Conservation (phyloP, 2,888 invertebrate genomes). For the Caenorhabditis macrosperma region DNA sequence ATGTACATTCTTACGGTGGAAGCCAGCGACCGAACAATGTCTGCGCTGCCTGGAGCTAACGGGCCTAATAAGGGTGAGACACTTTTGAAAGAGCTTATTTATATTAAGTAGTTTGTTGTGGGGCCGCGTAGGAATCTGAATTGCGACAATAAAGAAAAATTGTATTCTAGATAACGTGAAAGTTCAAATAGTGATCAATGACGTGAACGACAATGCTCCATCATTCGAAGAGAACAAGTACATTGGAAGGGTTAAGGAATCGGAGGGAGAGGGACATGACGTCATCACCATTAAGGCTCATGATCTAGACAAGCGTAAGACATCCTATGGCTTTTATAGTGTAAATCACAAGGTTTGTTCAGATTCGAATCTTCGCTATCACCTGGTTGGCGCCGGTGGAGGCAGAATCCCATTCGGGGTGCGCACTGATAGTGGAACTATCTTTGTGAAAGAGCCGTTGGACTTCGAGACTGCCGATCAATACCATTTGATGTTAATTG, state of each 20-base stretch:
- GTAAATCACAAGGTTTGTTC: slow-evolving; percentile 23
- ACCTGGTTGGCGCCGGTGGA: slow-evolving; percentile 67
- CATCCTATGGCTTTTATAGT: slow-evolving; percentile 8
- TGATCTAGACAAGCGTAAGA: slow-evolving; percentile 76
- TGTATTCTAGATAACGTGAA: slow-evolving; percentile 85
- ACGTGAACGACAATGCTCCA: slow-evolving; percentile 98
- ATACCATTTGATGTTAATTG: slow-evolving; percentile 90
- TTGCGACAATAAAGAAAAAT: no score
- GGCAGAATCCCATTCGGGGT: slow-evolving; percentile 77
- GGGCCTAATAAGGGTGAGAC: slow-evolving; percentile 78
- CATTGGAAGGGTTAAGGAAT: slow-evolving; percentile 66
- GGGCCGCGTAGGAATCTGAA: no score
- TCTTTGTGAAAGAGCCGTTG: slow-evolving; percentile 78
- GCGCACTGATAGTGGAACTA: slow-evolving; percentile 73
- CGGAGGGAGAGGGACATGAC: slow-evolving; percentile 64
- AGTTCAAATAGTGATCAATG: slow-evolving; percentile 96
- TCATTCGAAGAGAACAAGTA: slow-evolving; percentile 86
- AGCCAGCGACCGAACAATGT: slow-evolving; percentile 96
- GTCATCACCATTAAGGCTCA: slow-evolving; percentile 73
- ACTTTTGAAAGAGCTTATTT: no score
- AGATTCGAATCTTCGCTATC: slow-evolving; percentile 78
- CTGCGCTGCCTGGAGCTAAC: slow-evolving; percentile 84
- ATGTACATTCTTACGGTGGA: slow-evolving; percentile 97
- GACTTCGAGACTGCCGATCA: slow-evolving; percentile 75
- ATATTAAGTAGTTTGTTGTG: no score